These are phyloP conservation scores for Melospiza georgiana DNA, from an alignment of 2,113 vertebrate genomes.

Conservation along the genomic window DNA sequence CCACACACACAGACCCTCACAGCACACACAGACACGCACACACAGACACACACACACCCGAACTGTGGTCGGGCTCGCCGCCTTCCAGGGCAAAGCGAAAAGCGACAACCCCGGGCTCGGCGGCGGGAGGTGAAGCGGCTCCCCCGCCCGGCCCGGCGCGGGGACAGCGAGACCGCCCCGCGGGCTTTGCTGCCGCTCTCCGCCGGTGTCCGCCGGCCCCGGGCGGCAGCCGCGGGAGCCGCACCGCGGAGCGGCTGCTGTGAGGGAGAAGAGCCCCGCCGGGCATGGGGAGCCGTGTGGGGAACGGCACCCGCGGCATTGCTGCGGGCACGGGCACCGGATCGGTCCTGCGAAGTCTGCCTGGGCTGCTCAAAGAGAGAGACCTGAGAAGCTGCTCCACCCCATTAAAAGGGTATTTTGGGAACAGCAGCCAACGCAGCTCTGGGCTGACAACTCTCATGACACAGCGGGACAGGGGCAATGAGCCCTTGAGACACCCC, in stretches of 20 bases:
- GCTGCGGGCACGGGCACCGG: not conserved
- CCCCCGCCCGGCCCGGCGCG: not conserved
- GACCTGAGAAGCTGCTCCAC: not conserved
- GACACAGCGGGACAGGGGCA: no score
- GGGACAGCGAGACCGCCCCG: not conserved
- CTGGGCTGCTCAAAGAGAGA: not conserved
- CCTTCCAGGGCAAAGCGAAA: not conserved
- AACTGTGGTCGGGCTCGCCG: not conserved
- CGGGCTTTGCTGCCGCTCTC: not conserved
- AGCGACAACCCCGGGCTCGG: fast-evolving
- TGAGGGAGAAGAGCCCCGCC: not conserved
- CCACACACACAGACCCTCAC: no score
- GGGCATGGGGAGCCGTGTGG: not conserved
- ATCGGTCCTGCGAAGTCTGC: fast-evolving
- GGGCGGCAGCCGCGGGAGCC: not conserved
- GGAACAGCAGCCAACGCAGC: not conserved
- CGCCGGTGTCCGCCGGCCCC: not conserved
- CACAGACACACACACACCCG: not conserved
- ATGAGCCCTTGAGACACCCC: no score
- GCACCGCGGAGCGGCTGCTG: not conserved
- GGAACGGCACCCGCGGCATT: fast-evolving
- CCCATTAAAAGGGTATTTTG: not conserved
- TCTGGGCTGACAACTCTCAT: not conserved
- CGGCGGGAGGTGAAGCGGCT: not conserved
- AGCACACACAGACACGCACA: no score